Evolutionary conservation across 2,113 vertebrate species (phyloP), one percentile per base, ranked within the genome.

Genomic region (Eidolon helvum): DNA sequence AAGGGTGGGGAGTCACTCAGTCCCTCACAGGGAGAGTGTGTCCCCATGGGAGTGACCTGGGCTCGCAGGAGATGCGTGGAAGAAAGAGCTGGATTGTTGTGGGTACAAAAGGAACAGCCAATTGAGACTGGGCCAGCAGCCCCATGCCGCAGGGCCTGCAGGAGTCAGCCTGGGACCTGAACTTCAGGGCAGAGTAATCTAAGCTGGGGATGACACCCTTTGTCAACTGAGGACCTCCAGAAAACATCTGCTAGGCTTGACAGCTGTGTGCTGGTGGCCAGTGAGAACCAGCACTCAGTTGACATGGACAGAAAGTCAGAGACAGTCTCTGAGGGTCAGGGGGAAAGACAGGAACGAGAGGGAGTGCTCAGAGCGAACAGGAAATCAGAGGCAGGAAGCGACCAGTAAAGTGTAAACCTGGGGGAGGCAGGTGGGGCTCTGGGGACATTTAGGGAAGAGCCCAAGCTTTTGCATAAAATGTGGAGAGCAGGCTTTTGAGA

Each of bases 161-260:
- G 66, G 50, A 63, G 59, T 38, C 5, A 7, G 2, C 9, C 3
- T 1, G 71, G 74, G 63, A 38, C 61, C 28, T 28, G 0, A 5
- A 43, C 61, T 35, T 28, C 1, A 7, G 83, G 40, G 28, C 8
- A 40, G 26, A 91, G 72, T 85, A 21, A 75, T 85, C 68, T 57
- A 50, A 28, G 33, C 14, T 4, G 26, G 43, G 78, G 61, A 59
- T 50, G 72, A 92, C 66, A 22, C 28, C 72, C 48, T 82, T 61
- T 7, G 18, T n/a, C 57, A 24, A 45, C 69, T 43, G 7, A 38
- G 45, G 91, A 69, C 38, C 63, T 79, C 35, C 89, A 59, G 92
- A 94, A 96, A 91, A 91, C 92, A 88, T 38, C 86, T 90, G 94
- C 55, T 50, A 0, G 48, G 19, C 35, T 2, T 30, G 80, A 80